Evolutionary conservation across 2,797 vertebrate species (phyloP), one percentile per base, ranked within the genome.

Genomic region (Pseudopleuronectes americanus): DNA sequence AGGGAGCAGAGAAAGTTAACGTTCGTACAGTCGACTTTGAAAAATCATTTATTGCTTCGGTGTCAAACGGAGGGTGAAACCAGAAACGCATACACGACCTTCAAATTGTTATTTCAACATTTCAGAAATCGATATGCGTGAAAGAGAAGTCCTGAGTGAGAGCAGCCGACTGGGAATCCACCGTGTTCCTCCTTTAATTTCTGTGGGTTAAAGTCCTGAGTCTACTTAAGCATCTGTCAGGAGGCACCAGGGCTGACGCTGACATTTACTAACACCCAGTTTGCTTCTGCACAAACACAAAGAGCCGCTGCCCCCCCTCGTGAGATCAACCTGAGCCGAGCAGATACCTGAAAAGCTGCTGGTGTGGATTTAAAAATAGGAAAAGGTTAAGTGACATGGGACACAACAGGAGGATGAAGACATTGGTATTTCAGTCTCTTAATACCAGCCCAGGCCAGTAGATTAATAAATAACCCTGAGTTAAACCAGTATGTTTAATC

Each of bases 181-280:
- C 38, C 1, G n/a, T 55, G 16, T n/a, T 49, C 28, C 26, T 47
- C 9, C 3, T 64, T 64, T 74, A 60, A 65, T 58, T 76, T 64
- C 60, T 51, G 12, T 26, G 10, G 31, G 60, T 61, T 63, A 47
- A 64, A 68, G 21, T 64, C 19, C 21, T 61, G 51, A 66, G 69
- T 74, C 51, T 23, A 69, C 41, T 56, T 33, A 49, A 67, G 57
- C 68, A 60, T 77, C 63, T 75, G 47, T 75, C 70, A 67, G 64
- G 49, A 57, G 58, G 64, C 64, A 66, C 45, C 23, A 13, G 23
- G n/a, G 49, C 58, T 43, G 23, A 24, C 51, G 9, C 53, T 77
- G 77, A 64, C 64, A 79, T 81, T 77, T 76, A 43, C 71, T 76
- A 71, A 68, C 51, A 77, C 22, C 19, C 17, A 26, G 24, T 71